Conservation (phyloP, 2,113 vertebrate genomes). For the Hemibagrus wyckioides region DNA sequence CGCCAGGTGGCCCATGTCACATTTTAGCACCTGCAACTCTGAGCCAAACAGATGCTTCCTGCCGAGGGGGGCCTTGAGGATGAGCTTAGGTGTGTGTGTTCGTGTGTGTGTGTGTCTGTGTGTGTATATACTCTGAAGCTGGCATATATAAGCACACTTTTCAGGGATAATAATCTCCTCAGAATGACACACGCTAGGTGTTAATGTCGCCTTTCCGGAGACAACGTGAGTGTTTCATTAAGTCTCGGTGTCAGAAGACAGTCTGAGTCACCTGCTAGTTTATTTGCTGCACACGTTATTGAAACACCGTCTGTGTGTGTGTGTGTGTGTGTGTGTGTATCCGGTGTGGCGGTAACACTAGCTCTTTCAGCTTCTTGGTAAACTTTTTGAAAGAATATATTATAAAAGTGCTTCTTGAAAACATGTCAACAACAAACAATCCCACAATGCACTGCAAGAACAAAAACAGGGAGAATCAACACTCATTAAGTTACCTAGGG, state of each 20-base stretch:
- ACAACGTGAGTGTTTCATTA: constrained; percentile 54
- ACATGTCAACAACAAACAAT: no score
- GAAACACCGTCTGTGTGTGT: no score
- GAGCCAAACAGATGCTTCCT: constrained; percentile 48
- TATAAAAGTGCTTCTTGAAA: not conserved
- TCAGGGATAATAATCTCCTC: constrained; percentile 31
- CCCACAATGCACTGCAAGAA: no score
- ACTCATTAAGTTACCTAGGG: no score
- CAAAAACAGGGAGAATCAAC: no score
- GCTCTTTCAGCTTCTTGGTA: not conserved
- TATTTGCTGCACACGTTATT: constrained; percentile 3
- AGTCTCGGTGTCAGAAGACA: constrained; percentile 34
- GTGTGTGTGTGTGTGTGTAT: no score
- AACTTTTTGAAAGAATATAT: not conserved
- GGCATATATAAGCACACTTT: not conserved
- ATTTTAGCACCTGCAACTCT: constrained; percentile 41
- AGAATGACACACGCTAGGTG: constrained; percentile 40
- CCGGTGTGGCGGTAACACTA: not conserved
- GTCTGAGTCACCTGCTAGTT: constrained; percentile 35
- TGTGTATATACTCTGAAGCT: not conserved
- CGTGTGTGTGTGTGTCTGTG: constrained; percentile 22
- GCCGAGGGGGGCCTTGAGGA: constrained; percentile 20
- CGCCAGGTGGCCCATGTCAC: constrained; percentile 52
- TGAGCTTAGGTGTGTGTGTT: not conserved
- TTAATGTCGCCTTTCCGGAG: constrained; percentile 27